Evolutionary conservation across 2,888 invertebrate species (phyloP).

Genomic region (Mayetiola destructor): DNA sequence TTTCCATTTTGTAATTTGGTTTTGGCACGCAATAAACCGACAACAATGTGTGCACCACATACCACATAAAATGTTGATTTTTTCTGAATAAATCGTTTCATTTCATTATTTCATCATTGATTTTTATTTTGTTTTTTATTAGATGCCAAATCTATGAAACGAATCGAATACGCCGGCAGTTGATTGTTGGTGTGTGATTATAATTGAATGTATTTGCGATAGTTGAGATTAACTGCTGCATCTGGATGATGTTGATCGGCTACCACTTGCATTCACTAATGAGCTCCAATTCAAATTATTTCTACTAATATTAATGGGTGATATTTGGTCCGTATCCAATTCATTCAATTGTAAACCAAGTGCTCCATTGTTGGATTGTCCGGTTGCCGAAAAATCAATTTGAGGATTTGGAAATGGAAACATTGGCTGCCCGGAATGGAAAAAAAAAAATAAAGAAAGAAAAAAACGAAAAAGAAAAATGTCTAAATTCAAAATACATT

Average conservation of each 20-base stretch:
- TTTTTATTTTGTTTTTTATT: no score
- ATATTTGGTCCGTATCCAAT: constrained; percentile 38
- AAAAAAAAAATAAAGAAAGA: not conserved
- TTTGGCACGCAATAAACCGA: no score
- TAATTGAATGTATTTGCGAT: not conserved
- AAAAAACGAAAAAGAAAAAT: not conserved
- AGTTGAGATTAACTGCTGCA: constrained; percentile 26
- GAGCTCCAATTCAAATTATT: constrained; percentile 68
- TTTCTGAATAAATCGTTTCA: no score
- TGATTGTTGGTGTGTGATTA: no score
- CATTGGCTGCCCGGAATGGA: constrained; percentile 31
- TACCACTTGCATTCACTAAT: constrained; percentile 66
- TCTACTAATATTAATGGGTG: constrained; percentile 67
- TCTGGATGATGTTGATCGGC: constrained; percentile 44
- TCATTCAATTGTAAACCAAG: constrained; percentile 41
- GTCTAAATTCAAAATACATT: no score
- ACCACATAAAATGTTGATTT: no score
- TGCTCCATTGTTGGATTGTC: constrained; percentile 40
- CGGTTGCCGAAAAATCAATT: constrained; percentile 36
- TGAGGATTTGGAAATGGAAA: constrained; percentile 48
- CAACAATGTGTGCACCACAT: no score
- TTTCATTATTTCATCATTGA: no score
- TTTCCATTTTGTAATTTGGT: no score
- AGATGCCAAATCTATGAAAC: no score
- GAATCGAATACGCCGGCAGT: no score